phyloP scores from a whole-genome alignment of 2,888 invertebrate genomes.

The Spilarctia lutea region DNA sequence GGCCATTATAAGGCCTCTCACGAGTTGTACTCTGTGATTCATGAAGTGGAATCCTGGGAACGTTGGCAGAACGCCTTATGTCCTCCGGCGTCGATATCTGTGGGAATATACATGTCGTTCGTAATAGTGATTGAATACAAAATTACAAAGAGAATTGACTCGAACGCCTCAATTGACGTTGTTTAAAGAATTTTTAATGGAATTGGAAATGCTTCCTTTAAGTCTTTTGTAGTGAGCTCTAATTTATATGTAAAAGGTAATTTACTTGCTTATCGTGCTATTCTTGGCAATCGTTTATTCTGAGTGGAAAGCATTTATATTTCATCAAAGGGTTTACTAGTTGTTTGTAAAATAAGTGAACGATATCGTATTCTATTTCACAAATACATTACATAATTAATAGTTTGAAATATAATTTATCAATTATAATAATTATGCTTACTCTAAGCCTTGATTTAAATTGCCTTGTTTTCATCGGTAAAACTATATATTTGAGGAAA shows the following conservation, averaged over 20 bases:
- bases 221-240: conserved; percentile 7
- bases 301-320: conserved; percentile 17
- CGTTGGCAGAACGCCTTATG: conserved; percentile 47
- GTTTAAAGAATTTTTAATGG: conserved; percentile 41
- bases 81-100: conserved; percentile 35
- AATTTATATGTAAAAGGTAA: conserved; percentile 19
- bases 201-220: conserved; percentile 44
- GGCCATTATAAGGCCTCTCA: conserved; percentile 63
- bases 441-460: no score
- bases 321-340: conserved; percentile 27
- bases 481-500: no score
- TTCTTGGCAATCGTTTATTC: conserved; percentile 25
- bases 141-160: conserved; percentile 42
- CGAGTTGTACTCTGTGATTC: conserved; percentile 57
- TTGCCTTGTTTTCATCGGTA: no score
- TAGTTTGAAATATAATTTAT: conserved; percentile 5
- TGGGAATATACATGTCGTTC: conserved; percentile 33
- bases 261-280: conserved; percentile 32
- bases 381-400: not conserved
- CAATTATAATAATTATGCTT: not conserved
- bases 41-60: conserved; percentile 45
- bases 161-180: conserved; percentile 38
- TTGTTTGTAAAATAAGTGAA: conserved; percentile 1
- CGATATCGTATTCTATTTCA: not conserved
- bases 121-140: conserved; percentile 43